phyloP scores from a whole-genome alignment of 2,888 invertebrate genomes.

The Mimas tiliae region DNA sequence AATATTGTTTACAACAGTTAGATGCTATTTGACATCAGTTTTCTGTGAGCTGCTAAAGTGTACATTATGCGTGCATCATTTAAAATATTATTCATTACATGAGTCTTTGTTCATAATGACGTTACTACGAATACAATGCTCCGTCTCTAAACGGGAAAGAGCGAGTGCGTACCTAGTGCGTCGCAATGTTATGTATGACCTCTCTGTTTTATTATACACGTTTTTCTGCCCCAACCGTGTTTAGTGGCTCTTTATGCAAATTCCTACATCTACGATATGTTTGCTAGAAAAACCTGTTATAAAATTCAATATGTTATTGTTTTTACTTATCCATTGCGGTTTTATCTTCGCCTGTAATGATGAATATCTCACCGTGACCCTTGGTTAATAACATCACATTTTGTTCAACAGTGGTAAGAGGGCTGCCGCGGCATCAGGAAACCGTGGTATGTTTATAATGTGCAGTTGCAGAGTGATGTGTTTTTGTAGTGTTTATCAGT shows the following conservation, averaged over 20 bases:
- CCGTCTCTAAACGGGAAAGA: conserved; percentile 28
- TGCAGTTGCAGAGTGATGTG: conserved; percentile 74
- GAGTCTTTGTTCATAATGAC: conserved; percentile 53
- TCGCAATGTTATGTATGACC: conserved; percentile 49
- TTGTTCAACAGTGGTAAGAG: not conserved
- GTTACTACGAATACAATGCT: conserved; percentile 39
- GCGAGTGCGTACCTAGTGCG: conserved; percentile 49
- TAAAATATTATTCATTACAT: conserved; percentile 55
- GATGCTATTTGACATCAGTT: not conserved
- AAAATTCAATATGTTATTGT: conserved; percentile 31
- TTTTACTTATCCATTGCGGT: conserved; percentile 38
- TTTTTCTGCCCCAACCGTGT: conserved; percentile 50
- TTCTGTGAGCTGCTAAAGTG: not conserved
- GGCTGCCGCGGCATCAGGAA: conserved; percentile 42
- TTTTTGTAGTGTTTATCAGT: conserved; percentile 53
- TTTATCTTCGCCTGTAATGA: conserved; percentile 27
- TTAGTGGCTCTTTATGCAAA: conserved; percentile 41
- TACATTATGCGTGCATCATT: not conserved
- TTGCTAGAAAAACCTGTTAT: conserved; percentile 44
- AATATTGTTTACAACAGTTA: too few relatives aligned
- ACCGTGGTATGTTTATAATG: conserved; percentile 53
- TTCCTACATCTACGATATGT: conserved; percentile 44
- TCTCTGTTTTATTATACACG: conserved; percentile 49
- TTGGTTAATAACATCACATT: not conserved
- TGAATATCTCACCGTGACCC: not conserved